Evolutionary conservation across 2,797 vertebrate genomes (phyloP).

Genomic region (Girardinus metallicus): DNA sequence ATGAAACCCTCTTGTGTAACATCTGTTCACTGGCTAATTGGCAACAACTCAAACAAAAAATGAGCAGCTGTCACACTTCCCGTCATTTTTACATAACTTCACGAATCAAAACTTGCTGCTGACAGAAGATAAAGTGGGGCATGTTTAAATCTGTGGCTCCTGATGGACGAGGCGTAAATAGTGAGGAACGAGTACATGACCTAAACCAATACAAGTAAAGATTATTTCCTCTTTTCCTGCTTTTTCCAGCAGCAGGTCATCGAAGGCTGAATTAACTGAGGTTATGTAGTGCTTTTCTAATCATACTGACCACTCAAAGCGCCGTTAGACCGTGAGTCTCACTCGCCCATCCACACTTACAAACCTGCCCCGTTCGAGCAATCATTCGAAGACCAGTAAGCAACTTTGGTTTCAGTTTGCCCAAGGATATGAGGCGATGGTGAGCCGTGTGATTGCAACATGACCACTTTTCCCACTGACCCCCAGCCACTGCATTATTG

Average conservation of each 20-base stretch:
- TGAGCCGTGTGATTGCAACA: neutral
- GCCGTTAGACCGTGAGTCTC: neutral
- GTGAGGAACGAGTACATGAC: neutral
- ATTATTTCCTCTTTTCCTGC: neutral
- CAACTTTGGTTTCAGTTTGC: neutral
- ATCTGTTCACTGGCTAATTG: neutral
- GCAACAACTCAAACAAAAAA: constrained; percentile 1
- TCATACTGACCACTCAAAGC: neutral
- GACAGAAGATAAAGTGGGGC: neutral
- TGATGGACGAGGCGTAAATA: neutral
- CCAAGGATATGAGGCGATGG: neutral
- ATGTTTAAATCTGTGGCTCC: neutral
- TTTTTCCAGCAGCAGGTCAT: neutral
- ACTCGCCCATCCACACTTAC: neutral
- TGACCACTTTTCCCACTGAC: neutral
- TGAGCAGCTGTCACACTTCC: neutral
- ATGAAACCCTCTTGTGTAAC: neutral
- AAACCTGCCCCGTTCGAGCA: neutral
- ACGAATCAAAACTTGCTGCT: neutral
- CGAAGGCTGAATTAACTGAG: neutral
- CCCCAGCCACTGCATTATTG: neutral
- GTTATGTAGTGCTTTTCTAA: neutral
- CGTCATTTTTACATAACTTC: neutral
- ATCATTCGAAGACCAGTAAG: neutral
- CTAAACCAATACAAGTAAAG: neutral